Evolutionary conservation across 2,797 vertebrate genomes (phyloP).

Genomic region (Protosalanx chinensis): DNA sequence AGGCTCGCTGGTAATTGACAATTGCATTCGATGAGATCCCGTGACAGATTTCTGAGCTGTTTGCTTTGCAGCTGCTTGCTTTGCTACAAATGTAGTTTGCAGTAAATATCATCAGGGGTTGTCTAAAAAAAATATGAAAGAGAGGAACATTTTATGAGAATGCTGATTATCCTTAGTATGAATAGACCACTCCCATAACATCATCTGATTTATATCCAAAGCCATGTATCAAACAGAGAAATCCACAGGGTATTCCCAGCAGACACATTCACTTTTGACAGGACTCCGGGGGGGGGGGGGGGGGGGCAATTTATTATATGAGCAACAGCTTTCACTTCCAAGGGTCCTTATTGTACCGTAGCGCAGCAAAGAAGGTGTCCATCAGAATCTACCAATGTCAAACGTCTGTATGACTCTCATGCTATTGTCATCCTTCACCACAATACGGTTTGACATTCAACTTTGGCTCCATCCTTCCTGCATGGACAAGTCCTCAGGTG

Average conservation of each 20-base stretch:
- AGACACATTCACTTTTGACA: slow-evolving; percentile 18
- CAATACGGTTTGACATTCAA: slow-evolving; percentile 25
- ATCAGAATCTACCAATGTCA: slow-evolving; percentile 21
- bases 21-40: neutral
- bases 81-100: neutral
- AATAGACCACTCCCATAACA: slow-evolving; percentile 2
- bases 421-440: slow-evolving; percentile 13
- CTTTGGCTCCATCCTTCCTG: slow-evolving; percentile 31
- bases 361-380: slow-evolving; percentile 13
- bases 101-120: neutral
- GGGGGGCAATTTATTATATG: slow-evolving; percentile 17
- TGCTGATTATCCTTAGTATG: slow-evolving; percentile 9
- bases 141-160: neutral
- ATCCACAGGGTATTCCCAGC: neutral
- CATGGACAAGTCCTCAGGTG: slow-evolving; percentile 27
- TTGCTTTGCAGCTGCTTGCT: neutral
- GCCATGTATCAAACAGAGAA: slow-evolving; percentile 7
- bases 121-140: neutral
- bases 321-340: slow-evolving; percentile 8
- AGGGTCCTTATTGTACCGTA: slow-evolving; percentile 5
- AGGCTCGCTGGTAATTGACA: neutral
- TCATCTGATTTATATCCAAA: slow-evolving; percentile 2
- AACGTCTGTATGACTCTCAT: slow-evolving; percentile 17
- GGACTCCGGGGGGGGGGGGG: neutral
- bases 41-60: neutral